Base-by-base conservation (phyloP, 1,140 invertebrate genomes). In the Phymorhynchus buccinoides region DNA sequence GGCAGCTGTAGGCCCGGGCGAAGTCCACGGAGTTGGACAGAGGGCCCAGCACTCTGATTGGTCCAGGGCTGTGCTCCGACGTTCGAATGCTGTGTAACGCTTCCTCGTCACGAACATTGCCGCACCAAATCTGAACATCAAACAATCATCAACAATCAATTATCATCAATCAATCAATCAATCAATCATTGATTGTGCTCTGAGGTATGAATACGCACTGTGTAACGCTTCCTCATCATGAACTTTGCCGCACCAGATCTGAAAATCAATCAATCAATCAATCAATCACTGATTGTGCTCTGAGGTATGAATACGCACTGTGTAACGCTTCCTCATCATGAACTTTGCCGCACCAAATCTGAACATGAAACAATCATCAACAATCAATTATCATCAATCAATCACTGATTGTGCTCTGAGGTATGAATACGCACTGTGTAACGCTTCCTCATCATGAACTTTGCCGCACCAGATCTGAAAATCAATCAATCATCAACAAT, bases 221-320 rank as follows among this genome's bases (percentile, higher is more conserved):
- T 96, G 97, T 2, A 98, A 93, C 77, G 98, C 97, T 89, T 99
- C 98, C 94, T 99, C 97, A 6, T 97, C 97, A 88, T 98, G 95
- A 97, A 98, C 99, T 0, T 97, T 96, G 9, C 98, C 98, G 92
- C 98, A 99, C 98, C 98, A 99, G 77, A 99, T 99, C 95, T 94
- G 80, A 35, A n/a, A n/a, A n/a, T n/a, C n/a, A n/a, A n/a, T n/a
- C n/a, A n/a, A n/a, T n/a, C n/a, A n/a, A n/a, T n/a, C n/a, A n/a
- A 56, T 56, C 52, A 56, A 12, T 27, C 52, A 56, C 27, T 14
- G 98, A 18, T 98, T 97, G 92, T 99, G 98, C 14, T 98, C 97
- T 7, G 97, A 97, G 22, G 97, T 98, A 56, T 98, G 95, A 79
- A 99, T 95, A 94, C 52, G 52, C 27, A 27, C 99, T 99, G 39